phyloP scores from a whole-genome alignment of 2,797 vertebrate species.

The Phylloscopus collybita region DNA sequence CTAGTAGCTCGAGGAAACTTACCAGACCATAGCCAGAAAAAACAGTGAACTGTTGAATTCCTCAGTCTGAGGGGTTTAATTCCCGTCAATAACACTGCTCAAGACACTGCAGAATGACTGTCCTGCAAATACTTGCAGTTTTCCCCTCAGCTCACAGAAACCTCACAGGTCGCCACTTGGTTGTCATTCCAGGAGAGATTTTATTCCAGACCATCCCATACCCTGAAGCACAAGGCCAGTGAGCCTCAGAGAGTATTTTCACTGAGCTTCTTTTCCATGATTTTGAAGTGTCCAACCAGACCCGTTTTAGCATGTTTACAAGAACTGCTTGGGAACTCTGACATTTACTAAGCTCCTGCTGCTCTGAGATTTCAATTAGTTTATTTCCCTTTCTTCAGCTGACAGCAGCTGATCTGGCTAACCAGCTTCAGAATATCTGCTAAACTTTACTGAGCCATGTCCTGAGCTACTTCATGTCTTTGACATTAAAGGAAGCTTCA shows the following conservation, averaged over 20 bases:
- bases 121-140: not conserved
- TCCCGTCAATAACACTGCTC: not conserved
- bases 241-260: not conserved
- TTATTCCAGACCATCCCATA: not conserved
- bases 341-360: not conserved
- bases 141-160: not conserved
- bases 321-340: not conserved
- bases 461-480: not conserved
- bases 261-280: not conserved
- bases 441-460: not conserved
- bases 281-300: not conserved
- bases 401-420: not conserved
- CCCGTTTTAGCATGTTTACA: not conserved
- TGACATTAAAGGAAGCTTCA: not conserved
- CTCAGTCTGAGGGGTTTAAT: not conserved
- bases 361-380: not conserved
- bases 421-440: not conserved
- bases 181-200: not conserved
- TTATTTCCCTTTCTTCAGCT: not conserved
- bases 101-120: not conserved
- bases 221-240: not conserved
- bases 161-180: not conserved
- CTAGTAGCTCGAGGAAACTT: not conserved
- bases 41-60: not conserved
- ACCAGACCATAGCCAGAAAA: not conserved